phyloP scores from a whole-genome alignment of 2,888 invertebrate genomes.

The Xiphydria camelus region DNA sequence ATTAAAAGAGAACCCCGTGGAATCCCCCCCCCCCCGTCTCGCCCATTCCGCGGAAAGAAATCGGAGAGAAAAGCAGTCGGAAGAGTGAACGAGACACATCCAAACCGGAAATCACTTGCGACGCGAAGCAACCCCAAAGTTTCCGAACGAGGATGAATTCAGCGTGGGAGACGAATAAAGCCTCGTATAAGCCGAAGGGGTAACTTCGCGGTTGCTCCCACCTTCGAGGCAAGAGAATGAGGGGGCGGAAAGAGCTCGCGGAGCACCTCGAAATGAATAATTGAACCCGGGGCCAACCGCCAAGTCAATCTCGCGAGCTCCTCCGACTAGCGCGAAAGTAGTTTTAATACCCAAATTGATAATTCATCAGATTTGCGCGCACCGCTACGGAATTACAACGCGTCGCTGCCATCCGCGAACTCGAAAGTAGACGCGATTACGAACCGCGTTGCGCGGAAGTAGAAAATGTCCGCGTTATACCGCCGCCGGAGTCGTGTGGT shows the following conservation, averaged over 20 bases:
- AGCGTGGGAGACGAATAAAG: no score
- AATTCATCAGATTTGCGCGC: constrained; percentile 24
- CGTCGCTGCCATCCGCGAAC: constrained; percentile 3
- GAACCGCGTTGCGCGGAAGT: no score
- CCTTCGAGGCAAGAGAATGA: constrained; percentile 15
- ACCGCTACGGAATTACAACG: constrained; percentile 15
- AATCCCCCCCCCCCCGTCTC: no score
- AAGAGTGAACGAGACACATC: no score
- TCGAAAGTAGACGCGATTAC: no score
- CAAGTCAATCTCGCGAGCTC: constrained; percentile 31
- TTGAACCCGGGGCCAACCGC: constrained; percentile 36
- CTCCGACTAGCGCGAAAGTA: constrained; percentile 24
- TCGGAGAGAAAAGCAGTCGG: no score
- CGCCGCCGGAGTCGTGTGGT: no score
- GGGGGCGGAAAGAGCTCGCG: constrained; percentile 17
- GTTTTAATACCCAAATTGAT: constrained; percentile 37
- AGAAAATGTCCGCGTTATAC: no score
- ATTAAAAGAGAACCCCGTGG: no score
- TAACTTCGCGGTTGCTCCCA: no score
- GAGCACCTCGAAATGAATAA: constrained; percentile 39
- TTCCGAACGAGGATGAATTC: constrained; percentile 25
- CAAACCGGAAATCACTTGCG: constrained; percentile 30
- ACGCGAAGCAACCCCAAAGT: constrained; percentile 26
- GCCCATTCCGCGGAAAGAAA: no score
- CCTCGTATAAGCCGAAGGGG: no score